Conservation (phyloP, 2,797 vertebrate genomes). For the Dicrostonyx torquatus region DNA sequence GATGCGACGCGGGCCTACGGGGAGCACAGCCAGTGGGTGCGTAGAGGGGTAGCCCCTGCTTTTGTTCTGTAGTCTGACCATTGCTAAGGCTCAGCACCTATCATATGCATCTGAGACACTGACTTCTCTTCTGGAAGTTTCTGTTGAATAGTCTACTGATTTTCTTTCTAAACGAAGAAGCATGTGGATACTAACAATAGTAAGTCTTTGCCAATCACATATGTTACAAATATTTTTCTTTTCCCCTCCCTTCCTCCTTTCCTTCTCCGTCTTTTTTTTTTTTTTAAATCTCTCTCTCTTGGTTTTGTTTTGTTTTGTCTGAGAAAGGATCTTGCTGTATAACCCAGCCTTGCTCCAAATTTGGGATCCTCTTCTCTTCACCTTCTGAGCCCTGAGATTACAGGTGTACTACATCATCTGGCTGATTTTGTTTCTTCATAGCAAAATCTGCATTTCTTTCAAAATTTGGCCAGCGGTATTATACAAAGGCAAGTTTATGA, state of each 20-base stretch:
- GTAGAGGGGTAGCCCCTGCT: background rate
- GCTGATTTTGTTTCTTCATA: background rate
- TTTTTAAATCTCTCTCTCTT: too few relatives aligned
- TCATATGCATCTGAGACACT: background rate
- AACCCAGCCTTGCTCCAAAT: too few relatives aligned
- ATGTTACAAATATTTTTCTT: conserved; percentile 1
- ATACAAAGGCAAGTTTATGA: background rate
- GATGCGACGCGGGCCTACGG: background rate
- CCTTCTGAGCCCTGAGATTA: too few relatives aligned
- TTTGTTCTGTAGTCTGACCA: background rate
- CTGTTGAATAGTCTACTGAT: background rate
- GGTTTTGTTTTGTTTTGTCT: too few relatives aligned
- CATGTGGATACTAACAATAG: background rate
- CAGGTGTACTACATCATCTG: background rate
- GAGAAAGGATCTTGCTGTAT: too few relatives aligned
- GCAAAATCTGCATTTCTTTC: background rate
- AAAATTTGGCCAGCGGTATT: background rate
- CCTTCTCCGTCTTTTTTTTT: background rate
- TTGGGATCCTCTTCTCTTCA: too few relatives aligned
- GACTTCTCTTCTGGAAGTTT: background rate
- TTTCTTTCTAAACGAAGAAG: background rate
- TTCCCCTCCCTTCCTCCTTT: background rate
- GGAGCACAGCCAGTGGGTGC: background rate
- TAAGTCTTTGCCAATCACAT: background rate
- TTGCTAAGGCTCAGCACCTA: background rate